phyloP scores from a whole-genome alignment of 2,797 vertebrate species.

The Sitta carolinensis region DNA sequence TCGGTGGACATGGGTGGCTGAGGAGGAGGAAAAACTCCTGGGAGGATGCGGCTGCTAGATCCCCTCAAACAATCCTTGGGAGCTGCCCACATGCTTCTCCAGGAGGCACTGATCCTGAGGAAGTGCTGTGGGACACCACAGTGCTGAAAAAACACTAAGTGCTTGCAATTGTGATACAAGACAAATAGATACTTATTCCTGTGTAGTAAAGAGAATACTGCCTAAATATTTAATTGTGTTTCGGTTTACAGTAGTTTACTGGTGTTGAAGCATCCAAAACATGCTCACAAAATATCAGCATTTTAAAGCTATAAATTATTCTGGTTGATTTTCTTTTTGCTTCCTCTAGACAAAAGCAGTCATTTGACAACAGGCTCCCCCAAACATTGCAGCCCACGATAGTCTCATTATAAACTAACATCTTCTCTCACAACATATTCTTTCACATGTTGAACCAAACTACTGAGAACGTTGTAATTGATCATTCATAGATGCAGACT shows the following conservation, averaged over 20 bases:
- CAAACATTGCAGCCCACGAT: background rate
- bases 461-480: background rate
- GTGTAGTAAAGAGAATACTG: background rate
- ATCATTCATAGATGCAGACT: constrained; percentile 12
- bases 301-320: constrained; percentile 47
- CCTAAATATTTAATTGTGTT: constrained; percentile 56
- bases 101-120: background rate
- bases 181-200: background rate
- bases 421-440: constrained; percentile 5
- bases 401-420: constrained; percentile 9
- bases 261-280: constrained; percentile 2
- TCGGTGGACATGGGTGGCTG: background rate
- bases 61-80: background rate
- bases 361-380: background rate
- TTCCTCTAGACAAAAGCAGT: background rate
- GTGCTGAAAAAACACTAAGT: background rate
- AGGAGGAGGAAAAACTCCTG: background rate
- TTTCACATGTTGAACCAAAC: constrained; percentile 15
- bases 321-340: background rate
- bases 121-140: background rate
- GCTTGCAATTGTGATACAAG: background rate
- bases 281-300: background rate
- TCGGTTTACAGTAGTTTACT: constrained; percentile 23
- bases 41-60: background rate
- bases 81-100: background rate